Evolutionary conservation across 2,113 vertebrate species (phyloP).

Genomic region (Stegastes partitus): DNA sequence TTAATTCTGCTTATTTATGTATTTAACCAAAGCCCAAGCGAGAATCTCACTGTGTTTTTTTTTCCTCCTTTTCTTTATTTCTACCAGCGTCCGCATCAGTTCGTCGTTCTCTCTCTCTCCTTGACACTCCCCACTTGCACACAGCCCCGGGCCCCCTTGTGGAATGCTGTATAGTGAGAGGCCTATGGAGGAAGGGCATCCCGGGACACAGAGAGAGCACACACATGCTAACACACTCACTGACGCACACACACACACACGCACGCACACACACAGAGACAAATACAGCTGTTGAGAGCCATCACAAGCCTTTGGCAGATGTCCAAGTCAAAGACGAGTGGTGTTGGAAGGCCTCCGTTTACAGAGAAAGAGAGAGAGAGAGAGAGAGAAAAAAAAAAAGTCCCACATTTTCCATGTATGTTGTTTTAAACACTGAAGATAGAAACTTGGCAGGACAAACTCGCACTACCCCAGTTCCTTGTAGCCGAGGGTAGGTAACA

Average conservation of each 20-base stretch:
- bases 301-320: constrained; percentile 76
- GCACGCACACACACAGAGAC: constrained; percentile 57
- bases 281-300: constrained; percentile 85
- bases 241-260: constrained; percentile 8
- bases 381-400: constrained; percentile 39
- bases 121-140: constrained; percentile 72
- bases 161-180: constrained; percentile 83
- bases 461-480: constrained; percentile 54
- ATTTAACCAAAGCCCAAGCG: constrained; percentile 23
- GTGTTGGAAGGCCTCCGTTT: constrained; percentile 67
- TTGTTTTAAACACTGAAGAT: constrained; percentile 64
- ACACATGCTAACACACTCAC: constrained; percentile 43
- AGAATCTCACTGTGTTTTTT: constrained; percentile 9
- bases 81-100: constrained; percentile 49
- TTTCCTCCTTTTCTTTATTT: constrained; percentile 16
- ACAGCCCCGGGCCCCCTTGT: constrained; percentile 77
- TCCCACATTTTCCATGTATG: constrained; percentile 69
- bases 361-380: constrained; percentile 68
- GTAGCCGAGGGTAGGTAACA: constrained; percentile 35
- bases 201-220: constrained; percentile 77
- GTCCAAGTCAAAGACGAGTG: constrained; percentile 77
- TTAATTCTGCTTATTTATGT: constrained; percentile 11
- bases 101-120: constrained; percentile 61
- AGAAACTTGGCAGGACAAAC: constrained; percentile 66
- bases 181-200: constrained; percentile 84